Base-by-base conservation (phyloP, 2,888 invertebrate genomes). In the Melitaea athalia region DNA sequence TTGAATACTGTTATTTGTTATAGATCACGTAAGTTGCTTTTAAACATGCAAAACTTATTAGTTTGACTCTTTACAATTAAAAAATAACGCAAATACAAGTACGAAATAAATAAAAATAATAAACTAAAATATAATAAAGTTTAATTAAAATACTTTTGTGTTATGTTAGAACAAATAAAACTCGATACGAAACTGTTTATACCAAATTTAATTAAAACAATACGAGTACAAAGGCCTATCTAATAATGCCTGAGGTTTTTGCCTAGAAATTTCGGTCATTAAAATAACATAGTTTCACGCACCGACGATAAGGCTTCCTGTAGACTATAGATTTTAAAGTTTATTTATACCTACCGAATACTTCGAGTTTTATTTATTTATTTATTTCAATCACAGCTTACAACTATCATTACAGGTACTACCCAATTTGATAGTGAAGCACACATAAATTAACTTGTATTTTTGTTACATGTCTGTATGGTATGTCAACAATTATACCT, bases 221-320 rank as follows among this genome's bases (percentile, higher is more conserved):
- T 55, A 63, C n/a, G n/a, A n/a, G n/a, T n/a, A n/a, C 31, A 38
- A 49, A 52, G 63, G 50, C 52, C 67, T 52, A 63, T 63, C 59
- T 63, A 69, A 67, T 68, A 67, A 66, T 68, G 74, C 73, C 74
- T 62, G 71, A 64, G 74, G 74, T 70, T 66, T 69, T 71, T 69
- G 76, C 71, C 74, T 78, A 83, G 83, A 85, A 85, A 83, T 33
- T 85, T 84, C 76, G 78, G 74, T 84, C 82, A 89, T 90, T 89
- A 90, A 89, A 86, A 81, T 72, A 81, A 86, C 83, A 89, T 88
- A 87, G 87, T 89, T 88, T 85, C 84, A 88, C 88, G 85, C 85
- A 86, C 79, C 79, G 83, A 85, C 84, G 85, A 82, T 84, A 81
- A 80, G 78, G 79, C 78, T 5, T 6, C n/a, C 47, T n/a, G n/a